A percentile compares a stretch with the other conserved stretches of the same genome.
Evolutionary conservation across 1,140 invertebrate genomes (phyloP).

Genomic region (Copidosoma floridanum): DNA sequence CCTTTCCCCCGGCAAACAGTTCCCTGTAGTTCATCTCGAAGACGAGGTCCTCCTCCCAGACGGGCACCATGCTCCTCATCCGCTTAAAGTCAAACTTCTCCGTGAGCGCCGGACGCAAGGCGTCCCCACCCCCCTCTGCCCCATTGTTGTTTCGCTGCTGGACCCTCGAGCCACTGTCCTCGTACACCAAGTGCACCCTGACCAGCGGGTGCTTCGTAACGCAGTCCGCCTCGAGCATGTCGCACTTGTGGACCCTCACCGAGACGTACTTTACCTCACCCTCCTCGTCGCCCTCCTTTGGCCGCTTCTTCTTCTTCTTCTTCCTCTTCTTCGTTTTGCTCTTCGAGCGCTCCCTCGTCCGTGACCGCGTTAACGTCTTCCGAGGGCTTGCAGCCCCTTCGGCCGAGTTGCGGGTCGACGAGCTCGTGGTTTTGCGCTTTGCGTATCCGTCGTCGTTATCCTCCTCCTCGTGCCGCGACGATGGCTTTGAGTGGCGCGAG

Average conservation of each 20-base stretch:
- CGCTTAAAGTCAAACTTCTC: slow-evolving; percentile 47
- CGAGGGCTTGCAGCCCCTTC: slow-evolving; percentile 12
- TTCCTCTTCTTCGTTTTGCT: slow-evolving; percentile 21
- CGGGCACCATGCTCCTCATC: slow-evolving; percentile 53
- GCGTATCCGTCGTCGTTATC: background rate
- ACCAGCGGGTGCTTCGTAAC: slow-evolving; percentile 50
- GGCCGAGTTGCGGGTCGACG: slow-evolving; percentile 16
- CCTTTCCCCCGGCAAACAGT: slow-evolving; percentile 48
- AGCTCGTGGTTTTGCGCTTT: slow-evolving; percentile 24
- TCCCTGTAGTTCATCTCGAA: slow-evolving; percentile 62
- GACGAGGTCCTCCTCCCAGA: slow-evolving; percentile 67
- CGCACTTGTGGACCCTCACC: slow-evolving; percentile 42
- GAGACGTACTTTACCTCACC: slow-evolving; percentile 38
- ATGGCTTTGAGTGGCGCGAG: slow-evolving; percentile 1
- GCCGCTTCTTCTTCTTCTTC: slow-evolving; percentile 29
- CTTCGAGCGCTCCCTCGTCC: background rate
- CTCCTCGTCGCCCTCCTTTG: background rate
- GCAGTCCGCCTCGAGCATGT: slow-evolving; percentile 46
- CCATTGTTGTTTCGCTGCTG: slow-evolving; percentile 23
- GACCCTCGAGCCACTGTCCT: slow-evolving; percentile 44
- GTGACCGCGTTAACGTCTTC: background rate
- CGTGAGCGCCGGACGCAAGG: slow-evolving; percentile 47
- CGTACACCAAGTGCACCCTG: slow-evolving; percentile 48
- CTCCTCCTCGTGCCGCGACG: background rate
- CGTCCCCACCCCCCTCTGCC: slow-evolving; percentile 6